Evolutionary conservation across 1,140 invertebrate genomes (phyloP), one percentile per base, ranked within the genome.

Genomic region (Gryllus bimaculatus): DNA sequence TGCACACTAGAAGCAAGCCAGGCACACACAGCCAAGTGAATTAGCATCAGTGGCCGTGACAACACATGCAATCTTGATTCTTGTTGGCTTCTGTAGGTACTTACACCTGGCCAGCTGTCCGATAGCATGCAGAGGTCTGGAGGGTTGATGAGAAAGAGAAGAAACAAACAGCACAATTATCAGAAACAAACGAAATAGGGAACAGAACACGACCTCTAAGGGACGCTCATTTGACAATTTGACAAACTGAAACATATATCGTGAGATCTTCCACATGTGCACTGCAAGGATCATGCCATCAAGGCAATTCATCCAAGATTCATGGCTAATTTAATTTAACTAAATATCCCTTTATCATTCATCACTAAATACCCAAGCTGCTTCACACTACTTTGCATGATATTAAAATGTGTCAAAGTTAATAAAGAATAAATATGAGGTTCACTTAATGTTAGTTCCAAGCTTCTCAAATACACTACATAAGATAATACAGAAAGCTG

Each of bases 91-190:
- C 54, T 8, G 26, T 73, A 81, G 75, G 89, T 93, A 95, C 94
- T 95, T 93, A 95, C 93, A 94, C 90, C 91, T 91, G 85, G 92
- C 91, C 86, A 94, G 90, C 85, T 91, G 89, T 89, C 92, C 92
- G 90, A 94, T 91, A 86, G 93, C 93, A 93, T 94, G 93, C 91
- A 93, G 90, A 87, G 91, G 90, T 88, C 92, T 93, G 90, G 74
- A 78, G 78, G 66, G 48, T 48, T 77, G 48, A 49, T 77, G 47
- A 49, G 49, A 80, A 47, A 18, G 54, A 78, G 74, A 74, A 75
- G 48, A 78, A 78, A 48, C 48, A 47, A 75, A 80, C 47, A 76
- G 74, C 78, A 76, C 54, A 66, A 66, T 66, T 66, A 66, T 18
- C 54, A 66, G 18, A 66, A 13, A 66, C 54, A 66, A 66, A 66